Evolutionary conservation across 2,888 invertebrate species (phyloP).

Genomic region (Belgica antarctica): DNA sequence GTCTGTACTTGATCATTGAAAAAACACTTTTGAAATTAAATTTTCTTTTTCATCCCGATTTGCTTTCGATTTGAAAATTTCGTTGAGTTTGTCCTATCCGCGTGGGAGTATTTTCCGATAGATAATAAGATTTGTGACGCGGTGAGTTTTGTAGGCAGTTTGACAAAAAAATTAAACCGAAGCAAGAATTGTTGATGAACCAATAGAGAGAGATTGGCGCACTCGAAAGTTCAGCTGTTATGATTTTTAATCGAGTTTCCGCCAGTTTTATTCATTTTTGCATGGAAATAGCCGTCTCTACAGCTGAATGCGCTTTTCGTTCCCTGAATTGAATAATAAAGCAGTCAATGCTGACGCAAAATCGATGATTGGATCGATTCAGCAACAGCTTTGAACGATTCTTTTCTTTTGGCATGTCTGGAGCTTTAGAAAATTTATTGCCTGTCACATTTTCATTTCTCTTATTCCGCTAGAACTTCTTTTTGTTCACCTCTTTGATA

Average conservation of each 20-base stretch:
- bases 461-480: slow-evolving; percentile 34
- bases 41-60: slow-evolving; percentile 6
- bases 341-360: too few species aligned
- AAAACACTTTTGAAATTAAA: not conserved
- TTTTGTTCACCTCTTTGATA: slow-evolving; percentile 3
- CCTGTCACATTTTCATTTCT: slow-evolving; percentile 22
- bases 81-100: slow-evolving; percentile 9
- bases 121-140: not conserved
- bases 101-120: not conserved
- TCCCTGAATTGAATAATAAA: too few species aligned
- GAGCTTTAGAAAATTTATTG: slow-evolving; percentile 21
- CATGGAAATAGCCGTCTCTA: too few species aligned
- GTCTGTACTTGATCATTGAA: not conserved
- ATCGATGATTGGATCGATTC: too few species aligned
- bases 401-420: slow-evolving; percentile 7
- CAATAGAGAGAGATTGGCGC: too few species aligned
- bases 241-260: too few species aligned
- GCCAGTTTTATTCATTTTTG: too few species aligned
- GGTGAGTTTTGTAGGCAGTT: slow-evolving; percentile 25
- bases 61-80: slow-evolving; percentile 11
- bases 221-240: too few species aligned
- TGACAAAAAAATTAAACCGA: too few species aligned
- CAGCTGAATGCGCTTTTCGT: too few species aligned
- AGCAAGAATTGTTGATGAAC: too few species aligned
- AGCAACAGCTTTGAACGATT: too few species aligned